Evolutionary conservation across 2,888 invertebrate genomes (phyloP).

Genomic region (Lamproptera curius): DNA sequence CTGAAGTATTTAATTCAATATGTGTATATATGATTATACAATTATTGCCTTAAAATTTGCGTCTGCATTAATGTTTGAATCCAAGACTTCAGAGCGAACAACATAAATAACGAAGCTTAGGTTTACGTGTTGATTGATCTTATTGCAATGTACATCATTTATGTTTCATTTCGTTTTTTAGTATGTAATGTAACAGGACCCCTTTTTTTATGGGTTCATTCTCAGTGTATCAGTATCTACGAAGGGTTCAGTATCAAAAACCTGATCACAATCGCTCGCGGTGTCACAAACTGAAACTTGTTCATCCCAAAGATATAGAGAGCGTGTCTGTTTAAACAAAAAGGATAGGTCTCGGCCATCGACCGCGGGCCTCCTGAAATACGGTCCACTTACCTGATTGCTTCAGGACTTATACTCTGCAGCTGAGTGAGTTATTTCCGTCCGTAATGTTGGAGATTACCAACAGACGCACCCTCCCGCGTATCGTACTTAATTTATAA

Average conservation of each 20-base stretch:
- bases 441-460: conserved; percentile 6
- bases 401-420: conserved; percentile 8
- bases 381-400: conserved; percentile 56
- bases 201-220: neutral
- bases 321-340: neutral
- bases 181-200: neutral
- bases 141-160: too few relatives aligned
- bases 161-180: neutral
- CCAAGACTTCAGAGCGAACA: too few relatives aligned
- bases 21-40: too few relatives aligned
- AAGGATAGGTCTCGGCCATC: conserved; percentile 2
- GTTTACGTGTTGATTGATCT: too few relatives aligned
- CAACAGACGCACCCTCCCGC: neutral
- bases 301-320: neutral
- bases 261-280: neutral
- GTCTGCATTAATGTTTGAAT: too few relatives aligned
- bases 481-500: conserved; percentile 12
- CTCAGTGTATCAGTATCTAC: neutral
- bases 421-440: conserved; percentile 8
- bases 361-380: conserved; percentile 42
- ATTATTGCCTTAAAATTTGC: too few relatives aligned
- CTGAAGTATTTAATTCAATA: too few relatives aligned
- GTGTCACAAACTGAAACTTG: neutral
- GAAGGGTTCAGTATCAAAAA: neutral
- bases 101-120: too few relatives aligned